phyloP scores from a whole-genome alignment of 1,140 invertebrate species.

The Eumeta japonica region DNA sequence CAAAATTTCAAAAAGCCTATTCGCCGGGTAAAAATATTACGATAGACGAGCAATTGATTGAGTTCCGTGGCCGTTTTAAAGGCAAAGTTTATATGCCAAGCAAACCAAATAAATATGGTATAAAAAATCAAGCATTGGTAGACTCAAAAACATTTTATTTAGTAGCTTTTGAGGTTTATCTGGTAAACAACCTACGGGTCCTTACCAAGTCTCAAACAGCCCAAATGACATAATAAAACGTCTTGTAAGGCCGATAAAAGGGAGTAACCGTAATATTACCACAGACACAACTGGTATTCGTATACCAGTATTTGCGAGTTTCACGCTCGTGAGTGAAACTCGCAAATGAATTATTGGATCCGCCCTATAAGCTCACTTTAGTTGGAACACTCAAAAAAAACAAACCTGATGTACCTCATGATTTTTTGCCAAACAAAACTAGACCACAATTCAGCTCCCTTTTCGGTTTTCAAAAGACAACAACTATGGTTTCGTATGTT shows the following conservation, averaged over 20 bases:
- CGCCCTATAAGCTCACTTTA: constrained; percentile 23
- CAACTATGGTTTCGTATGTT: constrained; percentile 21
- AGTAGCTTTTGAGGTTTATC: constrained; percentile 27
- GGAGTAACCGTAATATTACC: constrained; percentile 23
- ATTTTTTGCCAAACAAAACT: constrained; percentile 20
- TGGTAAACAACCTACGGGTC: constrained; percentile 23
- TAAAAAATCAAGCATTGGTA: constrained; percentile 15
- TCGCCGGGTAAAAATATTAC: constrained; percentile 20
- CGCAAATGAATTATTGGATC: constrained; percentile 15
- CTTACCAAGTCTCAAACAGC: constrained; percentile 13
- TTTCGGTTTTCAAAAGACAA: constrained; percentile 23
- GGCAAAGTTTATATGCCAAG: constrained; percentile 15
- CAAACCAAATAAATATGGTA: constrained; percentile 17
- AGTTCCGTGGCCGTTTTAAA: constrained; percentile 31
- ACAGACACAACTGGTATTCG: constrained; percentile 26
- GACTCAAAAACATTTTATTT: constrained; percentile 18
- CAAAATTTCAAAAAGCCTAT: constrained; percentile 20
- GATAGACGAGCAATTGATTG: constrained; percentile 39
- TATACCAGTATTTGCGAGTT: no score
- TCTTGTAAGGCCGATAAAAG: constrained; percentile 15
- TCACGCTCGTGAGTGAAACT: constrained; percentile 19
- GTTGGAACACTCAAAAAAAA: constrained; percentile 29
- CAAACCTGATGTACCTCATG: constrained; percentile 25
- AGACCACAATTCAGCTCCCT: constrained; percentile 13
- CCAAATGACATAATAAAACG: constrained; percentile 19